Evolutionary conservation across 2,797 vertebrate species (phyloP), one percentile per base, ranked within the genome.

Genomic region (Neoniphon sammara): DNA sequence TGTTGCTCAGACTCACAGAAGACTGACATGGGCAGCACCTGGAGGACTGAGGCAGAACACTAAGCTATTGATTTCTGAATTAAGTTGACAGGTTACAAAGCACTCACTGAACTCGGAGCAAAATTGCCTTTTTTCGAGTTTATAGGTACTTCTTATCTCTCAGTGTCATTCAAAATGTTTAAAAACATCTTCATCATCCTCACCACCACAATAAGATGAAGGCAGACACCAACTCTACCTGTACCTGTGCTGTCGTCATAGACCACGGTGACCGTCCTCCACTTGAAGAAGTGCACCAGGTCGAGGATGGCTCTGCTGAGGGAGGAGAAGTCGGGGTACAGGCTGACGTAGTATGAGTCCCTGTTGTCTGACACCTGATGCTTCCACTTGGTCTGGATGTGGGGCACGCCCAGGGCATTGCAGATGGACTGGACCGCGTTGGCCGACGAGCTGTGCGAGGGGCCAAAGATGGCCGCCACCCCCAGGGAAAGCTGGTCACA

Each of bases 161-260:
- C 56, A n/a, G 59, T 2, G 27, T 44, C 36, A 42, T 39, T 39
- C 34, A 36, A 7, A 7, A 7, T 36, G 1, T 7, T 7, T 7
- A 36, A 36, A 36, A 21, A 12, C 36, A 21, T 14, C 12, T 12
- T 4, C 5, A 30, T 66, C 62, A 68, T 49, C 60, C 27, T 46
- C 20, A 44, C 73, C 72, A 62, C 34, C 36, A 18, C 64, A 15
- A 30, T 55, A 66, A 70, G 77, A 79, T 67, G 62, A 75, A 74
- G 85, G 75, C 84, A 66, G 77, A 88, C 85, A 77, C 59, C 67
- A 6, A 82, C 88, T 90, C 85, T 92, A 93, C 92, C 91, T 92
- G 93, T 93, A 98, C 98, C 98, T 84, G 97, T 98, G 94, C 98
- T 99, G 96, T 99, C 98, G 88, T 99, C 98, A 27, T 99, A 99